These are phyloP conservation scores for Parasteatoda lunata DNA, from an alignment of 2,888 invertebrate genomes.

Conservation along the genomic window DNA sequence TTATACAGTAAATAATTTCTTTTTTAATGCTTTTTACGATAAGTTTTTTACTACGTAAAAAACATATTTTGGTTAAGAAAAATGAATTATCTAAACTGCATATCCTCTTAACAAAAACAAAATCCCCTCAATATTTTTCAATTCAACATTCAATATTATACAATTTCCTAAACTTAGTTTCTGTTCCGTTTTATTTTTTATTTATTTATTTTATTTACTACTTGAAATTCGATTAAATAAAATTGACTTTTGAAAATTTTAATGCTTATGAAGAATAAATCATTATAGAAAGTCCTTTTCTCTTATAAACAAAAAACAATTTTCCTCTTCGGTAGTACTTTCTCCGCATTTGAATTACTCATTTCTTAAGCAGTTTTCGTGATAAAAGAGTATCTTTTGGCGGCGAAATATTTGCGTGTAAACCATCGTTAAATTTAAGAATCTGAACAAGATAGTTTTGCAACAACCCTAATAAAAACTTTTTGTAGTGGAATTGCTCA, in stretches of 20 bases:
- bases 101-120: no score
- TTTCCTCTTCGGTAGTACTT: neutral
- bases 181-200: neutral
- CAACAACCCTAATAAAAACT: slow-evolving; percentile 56
- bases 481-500: slow-evolving; percentile 34
- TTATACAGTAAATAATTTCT: no score
- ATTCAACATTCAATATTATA: no score
- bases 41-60: no score
- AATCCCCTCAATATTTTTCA: no score
- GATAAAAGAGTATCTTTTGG: slow-evolving; percentile 45
- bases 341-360: slow-evolving; percentile 15
- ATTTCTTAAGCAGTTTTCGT: slow-evolving; percentile 21
- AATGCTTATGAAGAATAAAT: slow-evolving; percentile 28
- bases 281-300: slow-evolving; percentile 4
- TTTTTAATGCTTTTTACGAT: no score
- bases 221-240: neutral
- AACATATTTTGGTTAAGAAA: no score
- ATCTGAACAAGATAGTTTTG: slow-evolving; percentile 38
- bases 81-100: no score
- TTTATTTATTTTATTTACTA: neutral
- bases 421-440: slow-evolving; percentile 46
- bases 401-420: slow-evolving; percentile 42
- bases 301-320: slow-evolving; percentile 15
- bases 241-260: slow-evolving; percentile 18
- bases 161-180: no score